Conservation (phyloP, 2,888 invertebrate genomes). For the Galeruca laticollis region DNA sequence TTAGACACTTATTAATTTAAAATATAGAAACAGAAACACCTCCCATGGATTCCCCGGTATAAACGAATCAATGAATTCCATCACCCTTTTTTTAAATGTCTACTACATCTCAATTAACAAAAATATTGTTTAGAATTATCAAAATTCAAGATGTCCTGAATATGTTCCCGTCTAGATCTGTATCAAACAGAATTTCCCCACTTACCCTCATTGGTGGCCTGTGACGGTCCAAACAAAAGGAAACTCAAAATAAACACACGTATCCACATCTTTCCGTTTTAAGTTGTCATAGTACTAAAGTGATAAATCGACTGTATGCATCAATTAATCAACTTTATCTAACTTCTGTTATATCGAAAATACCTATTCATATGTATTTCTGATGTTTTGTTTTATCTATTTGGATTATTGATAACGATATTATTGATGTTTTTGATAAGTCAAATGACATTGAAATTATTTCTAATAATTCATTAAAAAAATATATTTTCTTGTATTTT, state of each 20-base stretch:
- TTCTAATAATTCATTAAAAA: background rate
- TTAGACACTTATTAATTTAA: too few species aligned
- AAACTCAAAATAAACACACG: conserved; percentile 8
- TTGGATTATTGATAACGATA: conserved; percentile 12
- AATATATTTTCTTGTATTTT: background rate
- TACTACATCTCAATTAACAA: too few species aligned
- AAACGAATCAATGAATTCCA: too few species aligned
- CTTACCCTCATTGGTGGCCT: conserved; percentile 17
- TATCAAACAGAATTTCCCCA: background rate
- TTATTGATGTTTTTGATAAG: conserved; percentile 14
- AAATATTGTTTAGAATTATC: too few species aligned
- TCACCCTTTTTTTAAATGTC: too few species aligned
- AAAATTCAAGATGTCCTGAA: too few species aligned
- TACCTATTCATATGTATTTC: conserved; percentile 11
- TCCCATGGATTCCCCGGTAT: too few species aligned
- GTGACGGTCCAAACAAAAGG: background rate
- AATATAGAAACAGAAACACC: too few species aligned
- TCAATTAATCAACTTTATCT: conserved; percentile 14
- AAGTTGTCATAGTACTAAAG: background rate
- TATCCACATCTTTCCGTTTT: conserved; percentile 13
- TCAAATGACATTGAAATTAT: background rate
- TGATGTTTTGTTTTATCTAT: conserved; percentile 7
- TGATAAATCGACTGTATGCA: background rate
- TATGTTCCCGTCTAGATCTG: too few species aligned
- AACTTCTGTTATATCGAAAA: background rate